Base-by-base conservation (phyloP, 2,797 vertebrate genomes). In the Gambusia yucatana region DNA sequence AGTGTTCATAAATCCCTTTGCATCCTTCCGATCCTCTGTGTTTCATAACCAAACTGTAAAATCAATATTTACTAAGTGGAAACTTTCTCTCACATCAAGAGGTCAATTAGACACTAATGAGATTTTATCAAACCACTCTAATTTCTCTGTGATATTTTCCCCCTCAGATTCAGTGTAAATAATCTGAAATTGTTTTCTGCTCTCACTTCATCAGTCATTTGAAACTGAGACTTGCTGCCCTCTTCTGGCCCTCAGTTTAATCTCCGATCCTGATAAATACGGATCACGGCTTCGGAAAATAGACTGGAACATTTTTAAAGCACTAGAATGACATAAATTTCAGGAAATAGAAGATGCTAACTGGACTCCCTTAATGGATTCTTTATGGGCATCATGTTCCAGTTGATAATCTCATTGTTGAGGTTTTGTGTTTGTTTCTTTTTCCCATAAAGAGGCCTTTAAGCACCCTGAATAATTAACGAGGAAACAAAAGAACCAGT, bases 401-500 rank as follows among this genome's bases (percentile, higher is more conserved):
- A 41, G 33, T 30, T 1, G 16, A 25, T 14, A 13, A 5, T 59
- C 44, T 59, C 47, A 14, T 41, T 30, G 11, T 13, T n/a, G 28
- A 30, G 48, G 48, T 8, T 73, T 72, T 25, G 39, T n/a, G 39
- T 36, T 63, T 39, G 61, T 22, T 75, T 77, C 16, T 77, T 43
- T 61, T 73, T 73, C 63, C 47, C 39, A 41, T 82, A 28, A 90
- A 95, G 90, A 87, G 90, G 81, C 80, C 79, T 75, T 92, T 91
- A 93, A 92, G 87, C 86, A 80, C 73, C 69, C 43, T 0, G 57
- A 94, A 95, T 95, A 90, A 95, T 96, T 92, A 25, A 96, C 90
- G 88, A 73, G 63, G 59, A 63, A 25, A 59, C 50, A 91, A 91
- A 86, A 86, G 82, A 9, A 50, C 88, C 77, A 81, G 76, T 79